Evolutionary conservation across 2,797 vertebrate species (phyloP).

Genomic region (Cryptoblepharus egeriae): DNA sequence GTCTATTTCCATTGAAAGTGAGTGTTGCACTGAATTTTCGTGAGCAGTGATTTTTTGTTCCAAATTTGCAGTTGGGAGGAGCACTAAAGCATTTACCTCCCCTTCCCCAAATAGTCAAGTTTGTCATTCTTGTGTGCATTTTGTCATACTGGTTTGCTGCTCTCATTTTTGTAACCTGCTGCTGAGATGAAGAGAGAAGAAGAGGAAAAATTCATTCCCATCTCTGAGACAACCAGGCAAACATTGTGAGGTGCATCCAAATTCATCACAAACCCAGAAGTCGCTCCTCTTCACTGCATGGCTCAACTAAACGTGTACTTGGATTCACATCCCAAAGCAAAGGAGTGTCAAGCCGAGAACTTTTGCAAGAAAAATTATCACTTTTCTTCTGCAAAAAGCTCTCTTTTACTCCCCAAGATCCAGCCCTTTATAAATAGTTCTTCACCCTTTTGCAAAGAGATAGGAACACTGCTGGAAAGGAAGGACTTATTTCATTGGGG

Average conservation of each 20-base stretch:
- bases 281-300: neutral
- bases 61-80: neutral
- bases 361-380: neutral
- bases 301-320: neutral
- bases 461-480: neutral
- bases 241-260: too few species aligned
- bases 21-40: neutral
- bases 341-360: neutral
- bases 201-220: neutral
- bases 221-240: neutral
- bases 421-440: neutral
- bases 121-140: neutral
- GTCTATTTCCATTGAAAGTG: neutral
- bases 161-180: neutral
- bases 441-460: neutral
- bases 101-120: too few species aligned
- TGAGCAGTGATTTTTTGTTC: neutral
- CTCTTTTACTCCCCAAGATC: neutral
- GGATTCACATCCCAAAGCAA: neutral
- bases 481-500: neutral
- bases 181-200: too few species aligned
- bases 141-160: neutral
- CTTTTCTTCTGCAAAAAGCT: too few species aligned
- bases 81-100: neutral
- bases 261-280: neutral